Conservation (phyloP, 2,113 vertebrate species). For the Speoplatyrhinus poulsoni region DNA sequence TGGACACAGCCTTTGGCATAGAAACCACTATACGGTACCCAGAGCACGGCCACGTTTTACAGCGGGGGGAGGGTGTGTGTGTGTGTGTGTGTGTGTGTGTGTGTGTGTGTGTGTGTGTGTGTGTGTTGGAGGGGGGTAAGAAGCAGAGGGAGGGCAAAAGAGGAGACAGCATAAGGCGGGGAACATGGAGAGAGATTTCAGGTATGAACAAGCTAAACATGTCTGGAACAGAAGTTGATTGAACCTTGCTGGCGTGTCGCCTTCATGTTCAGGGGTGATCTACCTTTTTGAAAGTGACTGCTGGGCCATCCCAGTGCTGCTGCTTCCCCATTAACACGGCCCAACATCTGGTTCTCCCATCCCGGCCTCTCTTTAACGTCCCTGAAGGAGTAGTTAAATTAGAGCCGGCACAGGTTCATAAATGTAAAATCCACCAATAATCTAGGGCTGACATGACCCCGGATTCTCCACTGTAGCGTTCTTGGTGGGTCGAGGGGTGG, state of each 20-base stretch:
- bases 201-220: not conserved
- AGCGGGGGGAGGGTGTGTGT: not conserved
- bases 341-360: constrained; percentile 78
- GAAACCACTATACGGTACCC: constrained; percentile 29
- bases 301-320: constrained; percentile 39
- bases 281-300: constrained; percentile 46
- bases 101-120: too few relatives aligned
- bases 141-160: too few relatives aligned
- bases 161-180: too few relatives aligned
- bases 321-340: constrained; percentile 61
- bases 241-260: constrained; percentile 52
- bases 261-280: constrained; percentile 42
- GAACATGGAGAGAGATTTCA: not conserved
- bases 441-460: constrained; percentile 72
- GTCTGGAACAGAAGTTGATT: constrained; percentile 1
- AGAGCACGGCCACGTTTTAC: constrained; percentile 17
- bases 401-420: constrained; percentile 76
- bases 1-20: constrained; percentile 52
- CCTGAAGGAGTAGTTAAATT: constrained; percentile 79
- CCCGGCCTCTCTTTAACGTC: constrained; percentile 67
- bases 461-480: constrained; percentile 64
- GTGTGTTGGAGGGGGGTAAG: too few relatives aligned
- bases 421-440: constrained; percentile 80
- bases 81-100: too few relatives aligned
- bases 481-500: constrained; percentile 22